These are phyloP conservation scores for Tetropium fuscum DNA, from an alignment of 2,888 invertebrate species.

Conservation along the genomic window DNA sequence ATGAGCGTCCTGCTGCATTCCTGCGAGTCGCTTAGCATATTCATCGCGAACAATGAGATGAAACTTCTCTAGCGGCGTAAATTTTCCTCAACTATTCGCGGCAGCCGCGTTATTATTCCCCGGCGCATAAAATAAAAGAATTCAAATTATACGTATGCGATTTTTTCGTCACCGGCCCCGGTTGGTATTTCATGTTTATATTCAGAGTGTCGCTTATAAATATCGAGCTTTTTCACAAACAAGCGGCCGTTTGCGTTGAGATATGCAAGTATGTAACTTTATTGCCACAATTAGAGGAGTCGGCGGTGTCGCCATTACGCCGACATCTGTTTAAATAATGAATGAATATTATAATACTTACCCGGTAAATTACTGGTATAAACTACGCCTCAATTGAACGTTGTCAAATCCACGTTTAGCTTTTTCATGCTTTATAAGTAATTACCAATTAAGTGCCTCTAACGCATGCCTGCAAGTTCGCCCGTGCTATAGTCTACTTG, in stretches of 20 bases:
- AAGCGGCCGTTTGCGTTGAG: slow-evolving; percentile 47
- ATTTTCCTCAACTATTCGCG: slow-evolving; percentile 66
- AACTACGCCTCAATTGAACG: slow-evolving; percentile 48
- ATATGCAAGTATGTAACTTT: slow-evolving; percentile 58
- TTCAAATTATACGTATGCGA: slow-evolving; percentile 66
- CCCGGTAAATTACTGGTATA: slow-evolving; percentile 45
- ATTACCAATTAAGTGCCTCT: slow-evolving; percentile 27
- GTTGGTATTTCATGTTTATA: slow-evolving; percentile 67
- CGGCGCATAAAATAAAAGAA: slow-evolving; percentile 65
- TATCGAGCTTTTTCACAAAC: slow-evolving; percentile 56
- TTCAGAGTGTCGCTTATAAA: slow-evolving; percentile 65
- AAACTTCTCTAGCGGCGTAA: slow-evolving; percentile 62
- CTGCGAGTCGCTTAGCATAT: slow-evolving; percentile 62
- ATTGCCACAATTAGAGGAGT: slow-evolving; percentile 61
- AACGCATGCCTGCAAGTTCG: background rate
- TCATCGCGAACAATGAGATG: slow-evolving; percentile 66
- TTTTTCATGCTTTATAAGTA: slow-evolving; percentile 24
- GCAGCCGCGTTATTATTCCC: slow-evolving; percentile 64
- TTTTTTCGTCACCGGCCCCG: slow-evolving; percentile 64
- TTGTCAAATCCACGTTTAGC: slow-evolving; percentile 31
- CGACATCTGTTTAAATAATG: slow-evolving; percentile 49
- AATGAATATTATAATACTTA: slow-evolving; percentile 49
- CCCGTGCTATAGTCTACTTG: no score
- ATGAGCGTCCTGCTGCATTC: slow-evolving; percentile 54
- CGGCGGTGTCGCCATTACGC: slow-evolving; percentile 45